phyloP scores from a whole-genome alignment of 2,113 vertebrate genomes.

The Callaeas wilsoni region DNA sequence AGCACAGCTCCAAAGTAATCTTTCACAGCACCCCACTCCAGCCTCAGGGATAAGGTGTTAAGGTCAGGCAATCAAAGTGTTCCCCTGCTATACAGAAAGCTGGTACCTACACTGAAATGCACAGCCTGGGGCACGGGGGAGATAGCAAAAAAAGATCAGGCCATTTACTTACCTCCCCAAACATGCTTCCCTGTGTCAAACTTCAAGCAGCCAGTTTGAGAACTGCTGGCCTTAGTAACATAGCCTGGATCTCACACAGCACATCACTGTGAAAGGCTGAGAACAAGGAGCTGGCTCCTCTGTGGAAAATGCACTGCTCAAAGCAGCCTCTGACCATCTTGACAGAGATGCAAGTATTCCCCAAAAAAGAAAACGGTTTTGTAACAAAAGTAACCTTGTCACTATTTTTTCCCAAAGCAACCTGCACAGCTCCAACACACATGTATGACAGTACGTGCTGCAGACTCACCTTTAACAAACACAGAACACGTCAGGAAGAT shows the following conservation, averaged over 20 bases:
- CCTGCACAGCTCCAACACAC: background rate
- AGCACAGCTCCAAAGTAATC: background rate
- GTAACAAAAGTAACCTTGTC: background rate
- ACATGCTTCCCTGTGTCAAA: background rate
- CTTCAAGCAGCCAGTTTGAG: background rate
- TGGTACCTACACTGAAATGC: background rate
- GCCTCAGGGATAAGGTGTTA: background rate
- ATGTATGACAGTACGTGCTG: background rate
- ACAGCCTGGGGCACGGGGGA: background rate
- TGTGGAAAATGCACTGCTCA: background rate
- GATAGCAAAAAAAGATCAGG: background rate
- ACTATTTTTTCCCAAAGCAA: background rate
- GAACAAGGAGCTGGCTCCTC: background rate
- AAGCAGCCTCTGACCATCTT: background rate
- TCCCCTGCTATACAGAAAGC: background rate
- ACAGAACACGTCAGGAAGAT: background rate
- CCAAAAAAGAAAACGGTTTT: background rate
- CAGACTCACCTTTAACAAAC: background rate
- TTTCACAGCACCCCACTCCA: background rate
- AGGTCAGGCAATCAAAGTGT: background rate
- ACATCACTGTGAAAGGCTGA: background rate
- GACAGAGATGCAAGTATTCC: background rate
- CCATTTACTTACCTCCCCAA: background rate
- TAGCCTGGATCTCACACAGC: accelerated
- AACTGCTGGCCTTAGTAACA: background rate